Evolutionary conservation across 2,797 vertebrate species (phyloP), one percentile per base, ranked within the genome.

Genomic region (Lates japonicus): DNA sequence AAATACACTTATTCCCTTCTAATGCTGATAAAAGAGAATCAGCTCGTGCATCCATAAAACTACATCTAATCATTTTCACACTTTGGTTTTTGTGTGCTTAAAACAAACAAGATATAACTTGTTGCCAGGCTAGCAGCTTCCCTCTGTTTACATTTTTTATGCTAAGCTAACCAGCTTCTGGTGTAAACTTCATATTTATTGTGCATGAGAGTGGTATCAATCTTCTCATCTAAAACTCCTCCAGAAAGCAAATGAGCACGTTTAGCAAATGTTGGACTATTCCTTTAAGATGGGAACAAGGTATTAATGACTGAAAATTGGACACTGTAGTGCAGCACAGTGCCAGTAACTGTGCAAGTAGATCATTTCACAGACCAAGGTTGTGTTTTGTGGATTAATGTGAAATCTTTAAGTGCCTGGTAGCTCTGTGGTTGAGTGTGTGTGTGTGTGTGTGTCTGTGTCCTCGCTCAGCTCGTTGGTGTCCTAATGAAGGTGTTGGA

Each of bases 401-500:
- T 71, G 64, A 86, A 78, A 74, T 4, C n/a, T 81, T 77, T 76
- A 55, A 42, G 46, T 78, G 66, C 63, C 58, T 74, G 19, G 76
- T 74, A 42, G 33, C 48, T 81, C 7, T 76, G 25, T 60, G 39
- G 22, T 12, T 70, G 22, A 64, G 68, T 39, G 55, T 65, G 41
- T 58, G 20, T 62, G 25, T 69, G 25, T 75, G 68, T 82, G 72
- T 59, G 44, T 75, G 41, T 78, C 46, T 80, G 63, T 80, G 62
- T 82, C 39, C 35, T 68, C 76, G 20, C 68, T 84, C 74, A 74
- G 81, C 80, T 92, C 78, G 78, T 84, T 84, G 82, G 80, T 84
- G 83, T 91, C 84, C 81, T 92, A 92, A 93, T 92, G 90, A 94
- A 93, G 87, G 91, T 92, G 91, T 85, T 91, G 85, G 88, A n/a